These are phyloP conservation scores for Leptoteleia sp. DNA, from an alignment of 1,140 invertebrate species.

Conservation along the genomic window DNA sequence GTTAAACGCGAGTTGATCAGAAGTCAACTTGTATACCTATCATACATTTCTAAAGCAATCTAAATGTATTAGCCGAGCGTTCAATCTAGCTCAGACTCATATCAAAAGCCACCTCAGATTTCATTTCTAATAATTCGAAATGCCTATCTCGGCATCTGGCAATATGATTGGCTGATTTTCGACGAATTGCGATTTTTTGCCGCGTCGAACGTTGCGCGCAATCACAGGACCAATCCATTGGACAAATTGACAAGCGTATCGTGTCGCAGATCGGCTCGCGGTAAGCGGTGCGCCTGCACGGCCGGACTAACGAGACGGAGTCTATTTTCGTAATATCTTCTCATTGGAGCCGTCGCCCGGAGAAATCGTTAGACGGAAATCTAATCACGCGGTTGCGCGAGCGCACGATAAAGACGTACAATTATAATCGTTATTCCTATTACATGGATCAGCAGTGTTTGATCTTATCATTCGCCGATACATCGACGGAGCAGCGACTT, in stretches of 20 bases:
- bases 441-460: constrained; percentile 40
- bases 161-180: constrained; percentile 51
- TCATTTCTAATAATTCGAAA: constrained; percentile 44
- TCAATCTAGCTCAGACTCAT: constrained; percentile 1
- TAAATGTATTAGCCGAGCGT: constrained; percentile 1
- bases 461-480: constrained; percentile 57
- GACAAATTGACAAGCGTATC: constrained; percentile 64
- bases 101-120: constrained; percentile 13
- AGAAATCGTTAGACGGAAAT: constrained; percentile 64
- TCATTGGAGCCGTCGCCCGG: constrained; percentile 58
- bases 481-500: constrained; percentile 2
- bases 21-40: not conserved
- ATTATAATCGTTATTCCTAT: constrained; percentile 63
- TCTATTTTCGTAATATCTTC: constrained; percentile 67
- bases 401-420: constrained; percentile 68
- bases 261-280: constrained; percentile 49
- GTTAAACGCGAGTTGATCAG: not conserved
- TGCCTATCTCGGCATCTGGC: constrained; percentile 35
- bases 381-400: constrained; percentile 64
- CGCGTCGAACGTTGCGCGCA: constrained; percentile 33
- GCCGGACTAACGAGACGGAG: constrained; percentile 52
- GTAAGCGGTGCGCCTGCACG: constrained; percentile 46
- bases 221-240: constrained; percentile 59
- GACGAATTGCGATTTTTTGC: constrained; percentile 47
- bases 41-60: constrained; percentile 9